Base-by-base conservation (phyloP, 2,888 invertebrate species). In the Pheosia gnoma region DNA sequence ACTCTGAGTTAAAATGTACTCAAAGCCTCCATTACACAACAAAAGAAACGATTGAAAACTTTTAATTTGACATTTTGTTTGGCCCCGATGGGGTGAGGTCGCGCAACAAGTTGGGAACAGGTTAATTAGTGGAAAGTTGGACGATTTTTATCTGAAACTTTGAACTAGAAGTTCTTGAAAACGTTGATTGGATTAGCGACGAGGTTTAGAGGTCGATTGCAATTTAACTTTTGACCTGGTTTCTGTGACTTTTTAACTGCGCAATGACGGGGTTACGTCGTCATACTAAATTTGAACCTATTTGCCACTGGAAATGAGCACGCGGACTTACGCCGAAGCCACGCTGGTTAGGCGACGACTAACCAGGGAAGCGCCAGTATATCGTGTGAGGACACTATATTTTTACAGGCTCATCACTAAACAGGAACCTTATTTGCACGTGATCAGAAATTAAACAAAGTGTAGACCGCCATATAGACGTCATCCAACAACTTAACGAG, bases 21-120 rank as follows among this genome's bases (percentile, higher is more conserved):
- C 47, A 47, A 47, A 49, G 7, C n/a, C 49, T 49, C 8, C 5
- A 0, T 52, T 9, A 36, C 25, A 25, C 52, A 52, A 52, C 52
- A 9, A 52, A 52, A 37, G 53, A 37, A 38, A 53, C 11, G 11
- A 37, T 53, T 70, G 65, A 68, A 72, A 74, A 72, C 74, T 75
- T 72, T 69, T 69, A 75, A 71, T 69, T 72, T 63, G 63, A 65
- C 66, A 63, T 70, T 70, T 67, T 64, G 68, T 71, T 74, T 68
- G 70, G 68, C 63, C 66, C 67, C 62, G 65, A 71, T 60, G 60
- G 41, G 58, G 68, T 62, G 68, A 66, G 66, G 66, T 72, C 58
- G 65, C 68, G 70, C 74, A 75, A 77, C 75, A 72, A 72, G 76
- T 72, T 67, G 65, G 57, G 57, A 65, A 70, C 67, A 68, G 74